phyloP scores from a whole-genome alignment of 2,888 invertebrate species.

The Noctua fimbriata region DNA sequence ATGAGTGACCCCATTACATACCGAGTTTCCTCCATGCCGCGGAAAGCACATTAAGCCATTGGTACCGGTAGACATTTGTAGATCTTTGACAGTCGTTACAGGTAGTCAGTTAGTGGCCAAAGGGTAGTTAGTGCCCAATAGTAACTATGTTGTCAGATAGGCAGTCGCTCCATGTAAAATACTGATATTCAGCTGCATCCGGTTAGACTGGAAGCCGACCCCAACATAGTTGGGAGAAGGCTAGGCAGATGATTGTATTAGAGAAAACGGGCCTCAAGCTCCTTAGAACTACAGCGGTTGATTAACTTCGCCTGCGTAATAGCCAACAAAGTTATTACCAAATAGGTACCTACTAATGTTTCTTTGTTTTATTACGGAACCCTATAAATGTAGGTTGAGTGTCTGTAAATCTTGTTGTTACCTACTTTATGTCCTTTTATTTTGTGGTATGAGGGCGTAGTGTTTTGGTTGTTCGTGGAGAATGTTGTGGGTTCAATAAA shows the following conservation, averaged over 20 bases:
- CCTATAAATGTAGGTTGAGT: constrained; percentile 42
- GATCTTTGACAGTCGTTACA: no score
- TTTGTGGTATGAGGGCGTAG: constrained; percentile 11
- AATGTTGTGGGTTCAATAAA: constrained; percentile 31
- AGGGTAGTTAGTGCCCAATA: no score
- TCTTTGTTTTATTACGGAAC: constrained; percentile 47
- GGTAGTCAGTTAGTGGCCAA: no score
- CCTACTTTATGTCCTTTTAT: constrained; percentile 29
- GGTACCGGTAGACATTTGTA: no score
- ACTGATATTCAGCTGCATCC: no score
- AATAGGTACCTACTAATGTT: constrained; percentile 40
- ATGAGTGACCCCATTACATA: no score
- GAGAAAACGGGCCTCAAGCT: neutral
- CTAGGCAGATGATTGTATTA: neutral
- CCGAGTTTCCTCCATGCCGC: no score
- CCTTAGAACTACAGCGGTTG: constrained; percentile 23
- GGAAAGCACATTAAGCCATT: no score
- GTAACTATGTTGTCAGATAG: no score
- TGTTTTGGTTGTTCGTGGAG: constrained; percentile 19
- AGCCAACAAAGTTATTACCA: constrained; percentile 34
- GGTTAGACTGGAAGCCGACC: no score
- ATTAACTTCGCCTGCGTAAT: constrained; percentile 35
- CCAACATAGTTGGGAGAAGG: no score
- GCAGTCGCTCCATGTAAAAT: no score
- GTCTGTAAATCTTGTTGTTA: constrained; percentile 42